Percentiles rank a stretch among this genome's conserved stretches.
These are phyloP conservation scores for Marmota flaviventris DNA, from an alignment of 2,113 vertebrate species.

Conservation along the genomic window DNA sequence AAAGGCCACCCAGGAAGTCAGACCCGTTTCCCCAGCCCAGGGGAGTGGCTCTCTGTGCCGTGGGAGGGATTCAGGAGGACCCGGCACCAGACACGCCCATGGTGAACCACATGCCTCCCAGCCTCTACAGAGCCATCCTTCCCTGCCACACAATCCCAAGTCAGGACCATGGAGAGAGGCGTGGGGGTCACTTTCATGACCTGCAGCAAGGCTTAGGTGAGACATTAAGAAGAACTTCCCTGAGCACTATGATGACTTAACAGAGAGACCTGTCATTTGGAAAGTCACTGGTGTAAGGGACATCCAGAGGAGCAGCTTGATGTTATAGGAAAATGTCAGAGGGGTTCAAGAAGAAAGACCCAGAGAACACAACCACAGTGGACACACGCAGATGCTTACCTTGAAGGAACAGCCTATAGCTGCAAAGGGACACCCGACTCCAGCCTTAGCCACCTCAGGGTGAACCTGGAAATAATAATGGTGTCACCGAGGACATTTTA, in stretches of 20 bases:
- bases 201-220: not conserved
- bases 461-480: slow-evolving; percentile 80
- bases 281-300: not conserved
- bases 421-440: slow-evolving; percentile 87
- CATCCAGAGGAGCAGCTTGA: not conserved
- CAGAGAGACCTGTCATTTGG: not conserved
- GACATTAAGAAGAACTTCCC: not conserved
- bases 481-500: not conserved
- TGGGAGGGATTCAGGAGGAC: not conserved
- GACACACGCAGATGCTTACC: slow-evolving; percentile 82
- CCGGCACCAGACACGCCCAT: not conserved
- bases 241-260: not conserved
- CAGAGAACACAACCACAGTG: not conserved
- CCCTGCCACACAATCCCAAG: accelerated
- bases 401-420: slow-evolving; percentile 90
- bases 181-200: not conserved
- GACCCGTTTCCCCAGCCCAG: not conserved
- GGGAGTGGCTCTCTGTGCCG: not conserved
- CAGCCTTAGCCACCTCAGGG: slow-evolving; percentile 45
- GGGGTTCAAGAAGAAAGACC: not conserved
- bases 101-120: accelerated
- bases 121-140: not conserved
- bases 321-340: not conserved
- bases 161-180: slow-evolving; percentile 79
- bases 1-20: not conserved